phyloP scores from a whole-genome alignment of 2,113 vertebrate genomes.

The Zingel zingel region DNA sequence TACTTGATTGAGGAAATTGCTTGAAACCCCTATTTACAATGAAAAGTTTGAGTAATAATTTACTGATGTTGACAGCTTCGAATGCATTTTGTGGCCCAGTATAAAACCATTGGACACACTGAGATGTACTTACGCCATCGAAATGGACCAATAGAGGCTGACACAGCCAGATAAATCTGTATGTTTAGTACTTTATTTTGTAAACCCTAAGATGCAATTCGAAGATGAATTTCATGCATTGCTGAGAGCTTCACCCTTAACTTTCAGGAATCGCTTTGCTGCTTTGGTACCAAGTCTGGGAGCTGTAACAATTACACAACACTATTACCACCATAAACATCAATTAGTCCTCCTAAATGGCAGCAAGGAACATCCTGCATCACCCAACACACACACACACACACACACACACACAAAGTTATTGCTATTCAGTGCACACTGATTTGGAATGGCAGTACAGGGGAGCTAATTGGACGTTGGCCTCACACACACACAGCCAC shows the following conservation, averaged over 20 bases:
- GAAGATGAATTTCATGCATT: too few species aligned
- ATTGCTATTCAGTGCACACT: constrained; percentile 22
- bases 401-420: constrained; percentile 21
- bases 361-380: constrained; percentile 21
- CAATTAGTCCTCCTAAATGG: constrained; percentile 46
- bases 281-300: neutral
- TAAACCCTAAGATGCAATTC: too few species aligned
- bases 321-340: constrained; percentile 58
- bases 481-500: constrained; percentile 1
- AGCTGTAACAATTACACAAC: constrained; percentile 28
- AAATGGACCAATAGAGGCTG: too few species aligned
- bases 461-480: constrained; percentile 54
- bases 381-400: constrained; percentile 7
- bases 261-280: neutral
- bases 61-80: too few species aligned
- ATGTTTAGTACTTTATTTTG: too few species aligned
- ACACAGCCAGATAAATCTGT: too few species aligned
- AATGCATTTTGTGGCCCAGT: too few species aligned
- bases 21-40: too few species aligned
- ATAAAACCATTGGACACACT: too few species aligned
- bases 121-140: too few species aligned
- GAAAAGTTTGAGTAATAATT: too few species aligned
- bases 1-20: too few species aligned
- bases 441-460: constrained; percentile 24
- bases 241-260: neutral